Evolutionary conservation across 2,888 invertebrate genomes (phyloP).

Genomic region (Sarcophaga subvicina): DNA sequence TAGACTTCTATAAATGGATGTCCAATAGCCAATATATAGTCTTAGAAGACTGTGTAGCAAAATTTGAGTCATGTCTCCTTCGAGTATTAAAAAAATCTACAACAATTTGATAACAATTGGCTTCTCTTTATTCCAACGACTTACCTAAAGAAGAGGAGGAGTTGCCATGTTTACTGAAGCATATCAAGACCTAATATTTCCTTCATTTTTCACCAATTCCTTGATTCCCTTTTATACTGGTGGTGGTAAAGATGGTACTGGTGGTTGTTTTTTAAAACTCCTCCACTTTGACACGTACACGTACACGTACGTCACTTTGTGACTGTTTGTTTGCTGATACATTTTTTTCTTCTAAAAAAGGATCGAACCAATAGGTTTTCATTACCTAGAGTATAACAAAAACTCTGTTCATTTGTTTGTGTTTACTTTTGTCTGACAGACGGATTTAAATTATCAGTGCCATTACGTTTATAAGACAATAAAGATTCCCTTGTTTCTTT

Average conservation of each 20-base stretch:
- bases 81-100: too few species aligned
- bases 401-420: too few species aligned
- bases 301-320: slow-evolving; percentile 5
- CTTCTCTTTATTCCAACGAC: background rate
- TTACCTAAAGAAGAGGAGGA: slow-evolving; percentile 39
- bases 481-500: slow-evolving; percentile 27
- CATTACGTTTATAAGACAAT: background rate
- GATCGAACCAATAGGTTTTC: background rate
- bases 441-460: background rate
- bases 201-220: background rate
- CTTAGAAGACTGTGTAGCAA: too few species aligned
- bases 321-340: background rate
- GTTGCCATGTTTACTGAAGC: slow-evolving; percentile 39
- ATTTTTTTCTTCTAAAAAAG: background rate
- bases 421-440: background rate
- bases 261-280: slow-evolving; percentile 56
- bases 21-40: too few species aligned
- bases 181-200: slow-evolving; percentile 24
- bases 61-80: too few species aligned
- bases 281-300: slow-evolving; percentile 48
- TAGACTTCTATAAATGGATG: too few species aligned
- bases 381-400: background rate
- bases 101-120: background rate
- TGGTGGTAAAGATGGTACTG: background rate
- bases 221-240: background rate